These are phyloP conservation scores for Sorex araneus DNA, from an alignment of 2,113 vertebrate genomes.

Conservation along the genomic window DNA sequence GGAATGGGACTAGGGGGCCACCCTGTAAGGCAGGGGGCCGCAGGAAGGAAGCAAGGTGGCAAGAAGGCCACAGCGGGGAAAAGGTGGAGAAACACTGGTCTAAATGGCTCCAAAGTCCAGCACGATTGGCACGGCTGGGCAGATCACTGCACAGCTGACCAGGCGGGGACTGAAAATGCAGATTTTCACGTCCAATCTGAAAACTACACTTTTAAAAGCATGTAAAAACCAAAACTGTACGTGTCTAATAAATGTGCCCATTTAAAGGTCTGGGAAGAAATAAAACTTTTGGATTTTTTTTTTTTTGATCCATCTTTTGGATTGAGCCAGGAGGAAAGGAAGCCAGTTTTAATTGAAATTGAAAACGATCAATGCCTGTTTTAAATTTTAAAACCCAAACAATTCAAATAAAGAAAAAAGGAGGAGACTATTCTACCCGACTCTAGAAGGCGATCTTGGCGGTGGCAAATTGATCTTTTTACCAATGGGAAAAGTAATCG, in stretches of 20 bases:
- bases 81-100: too few species aligned
- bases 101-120: background rate
- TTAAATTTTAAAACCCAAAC: slow-evolving; percentile 15
- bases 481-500: background rate
- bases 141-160: too few species aligned
- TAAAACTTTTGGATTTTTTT: background rate
- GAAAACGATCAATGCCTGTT: background rate
- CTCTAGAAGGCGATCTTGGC: background rate
- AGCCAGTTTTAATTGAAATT: background rate
- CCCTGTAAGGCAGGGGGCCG: too few species aligned
- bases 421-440: background rate
- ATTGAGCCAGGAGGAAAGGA: background rate
- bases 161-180: background rate
- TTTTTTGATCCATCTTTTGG: too few species aligned
- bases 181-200: background rate
- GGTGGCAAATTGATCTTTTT: background rate
- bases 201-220: background rate
- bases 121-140: background rate
- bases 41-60: too few species aligned
- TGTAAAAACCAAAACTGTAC: background rate
- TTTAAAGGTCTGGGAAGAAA: slow-evolving; percentile 7
- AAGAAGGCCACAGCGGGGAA: too few species aligned
- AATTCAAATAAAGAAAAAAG: slow-evolving; percentile 41
- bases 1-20: too few species aligned
- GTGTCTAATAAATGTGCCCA: too few species aligned